phyloP scores from a whole-genome alignment of 2,888 invertebrate species.

The Himalopsyche kuldschensis region DNA sequence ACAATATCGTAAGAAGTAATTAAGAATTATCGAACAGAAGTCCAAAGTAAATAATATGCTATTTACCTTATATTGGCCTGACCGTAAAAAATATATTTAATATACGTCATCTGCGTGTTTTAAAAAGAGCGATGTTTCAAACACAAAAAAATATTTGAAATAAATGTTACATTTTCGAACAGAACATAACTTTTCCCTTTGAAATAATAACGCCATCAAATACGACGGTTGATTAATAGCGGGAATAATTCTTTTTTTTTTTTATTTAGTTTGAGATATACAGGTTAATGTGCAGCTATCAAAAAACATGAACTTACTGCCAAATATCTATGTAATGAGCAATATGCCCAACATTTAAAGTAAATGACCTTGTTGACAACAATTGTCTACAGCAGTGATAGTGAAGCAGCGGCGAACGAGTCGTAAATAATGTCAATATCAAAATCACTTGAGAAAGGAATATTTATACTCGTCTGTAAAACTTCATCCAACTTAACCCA shows the following conservation, averaged over 20 bases:
- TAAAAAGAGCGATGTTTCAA: neutral
- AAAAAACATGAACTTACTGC: neutral
- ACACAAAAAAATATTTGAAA: neutral
- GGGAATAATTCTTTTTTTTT: neutral
- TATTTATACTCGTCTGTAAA: no score
- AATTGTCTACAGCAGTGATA: neutral
- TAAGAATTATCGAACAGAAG: no score
- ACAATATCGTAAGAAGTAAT: neutral
- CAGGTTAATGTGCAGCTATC: neutral
- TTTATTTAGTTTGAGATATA: neutral
- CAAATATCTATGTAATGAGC: neutral
- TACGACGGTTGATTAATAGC: neutral
- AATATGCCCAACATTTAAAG: neutral
- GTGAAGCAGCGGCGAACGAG: neutral
- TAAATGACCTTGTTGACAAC: neutral
- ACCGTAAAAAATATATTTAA: no score
- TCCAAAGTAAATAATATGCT: no score
- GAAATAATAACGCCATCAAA: neutral
- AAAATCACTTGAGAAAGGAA: no score
- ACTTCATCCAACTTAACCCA: no score
- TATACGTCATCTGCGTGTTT: no score
- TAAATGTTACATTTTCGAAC: no score
- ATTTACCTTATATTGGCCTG: no score
- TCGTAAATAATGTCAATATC: no score
- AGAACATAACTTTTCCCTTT: no score